Percentiles rank a stretch among this genome's conserved stretches.
Conservation (phyloP, 2,797 vertebrate species). For the Rhinatrema bivittatum region DNA sequence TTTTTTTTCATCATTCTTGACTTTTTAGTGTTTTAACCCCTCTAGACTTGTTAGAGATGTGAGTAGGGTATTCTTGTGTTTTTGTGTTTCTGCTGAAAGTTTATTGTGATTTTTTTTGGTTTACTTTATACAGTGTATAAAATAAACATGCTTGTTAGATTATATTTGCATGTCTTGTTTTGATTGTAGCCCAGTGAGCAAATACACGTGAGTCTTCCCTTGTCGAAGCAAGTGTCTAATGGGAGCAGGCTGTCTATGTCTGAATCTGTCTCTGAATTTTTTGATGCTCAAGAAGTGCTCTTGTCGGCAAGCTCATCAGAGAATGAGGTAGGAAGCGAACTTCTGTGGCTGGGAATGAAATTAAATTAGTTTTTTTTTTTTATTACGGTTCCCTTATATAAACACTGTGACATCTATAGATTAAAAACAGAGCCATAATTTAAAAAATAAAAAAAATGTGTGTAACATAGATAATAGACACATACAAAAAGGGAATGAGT, state of each 20-base stretch:
- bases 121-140: neutral
- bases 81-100: too few species aligned
- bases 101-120: too few species aligned
- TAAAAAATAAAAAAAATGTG: too few species aligned
- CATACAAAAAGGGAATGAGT: too few species aligned
- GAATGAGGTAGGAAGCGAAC: conserved; percentile 75
- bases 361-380: neutral
- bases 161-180: conserved; percentile 9
- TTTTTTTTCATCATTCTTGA: too few species aligned
- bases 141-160: neutral
- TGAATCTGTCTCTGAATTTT: conserved; percentile 96
- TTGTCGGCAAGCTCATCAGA: conserved; percentile 96
- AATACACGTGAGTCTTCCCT: conserved; percentile 81
- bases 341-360: too few species aligned
- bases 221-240: conserved; percentile 91
- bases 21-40: too few species aligned
- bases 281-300: conserved; percentile 97
- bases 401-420: conserved; percentile 19
- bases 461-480: too few species aligned
- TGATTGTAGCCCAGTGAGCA: conserved; percentile 71
- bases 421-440: conserved; percentile 4
- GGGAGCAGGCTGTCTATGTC: conserved; percentile 98
- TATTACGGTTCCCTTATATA: conserved; percentile 1
- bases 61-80: too few species aligned
- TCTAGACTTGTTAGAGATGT: too few species aligned